These are phyloP conservation scores for Anastatus disparis DNA, from an alignment of 1,140 invertebrate species.

Conservation along the genomic window DNA sequence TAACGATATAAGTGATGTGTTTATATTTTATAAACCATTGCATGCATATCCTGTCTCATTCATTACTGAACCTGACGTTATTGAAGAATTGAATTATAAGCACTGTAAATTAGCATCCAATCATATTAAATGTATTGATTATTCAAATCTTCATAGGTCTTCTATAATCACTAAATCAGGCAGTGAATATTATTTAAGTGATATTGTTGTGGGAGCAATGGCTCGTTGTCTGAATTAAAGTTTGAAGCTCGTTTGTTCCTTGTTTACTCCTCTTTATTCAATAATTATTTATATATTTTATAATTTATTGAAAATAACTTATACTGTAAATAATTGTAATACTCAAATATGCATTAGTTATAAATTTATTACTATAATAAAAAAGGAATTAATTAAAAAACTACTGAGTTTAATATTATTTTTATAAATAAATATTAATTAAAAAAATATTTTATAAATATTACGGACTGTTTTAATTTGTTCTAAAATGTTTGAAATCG, in stretches of 20 bases:
- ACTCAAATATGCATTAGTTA: background rate
- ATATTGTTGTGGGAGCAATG: background rate
- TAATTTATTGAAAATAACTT: too few species aligned
- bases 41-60: background rate
- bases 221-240: background rate
- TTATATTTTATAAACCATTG: slow-evolving; percentile 1
- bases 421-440: background rate
- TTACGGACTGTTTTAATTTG: background rate
- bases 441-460: background rate
- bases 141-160: slow-evolving; percentile 7
- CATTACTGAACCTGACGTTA: background rate
- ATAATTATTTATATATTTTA: too few species aligned
- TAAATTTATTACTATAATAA: background rate
- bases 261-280: too few species aligned
- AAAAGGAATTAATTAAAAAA: too few species aligned
- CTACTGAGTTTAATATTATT: background rate
- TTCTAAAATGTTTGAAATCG: background rate
- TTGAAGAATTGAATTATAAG: background rate
- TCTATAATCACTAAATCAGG: too few species aligned
- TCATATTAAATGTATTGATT: background rate
- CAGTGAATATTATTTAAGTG: slow-evolving; percentile 26
- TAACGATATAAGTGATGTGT: background rate
- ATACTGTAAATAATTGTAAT: too few species aligned
- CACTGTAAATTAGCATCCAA: background rate
- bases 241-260: background rate